Conservation (phyloP, 2,113 vertebrate genomes). For the Oreochromis spilurus region DNA sequence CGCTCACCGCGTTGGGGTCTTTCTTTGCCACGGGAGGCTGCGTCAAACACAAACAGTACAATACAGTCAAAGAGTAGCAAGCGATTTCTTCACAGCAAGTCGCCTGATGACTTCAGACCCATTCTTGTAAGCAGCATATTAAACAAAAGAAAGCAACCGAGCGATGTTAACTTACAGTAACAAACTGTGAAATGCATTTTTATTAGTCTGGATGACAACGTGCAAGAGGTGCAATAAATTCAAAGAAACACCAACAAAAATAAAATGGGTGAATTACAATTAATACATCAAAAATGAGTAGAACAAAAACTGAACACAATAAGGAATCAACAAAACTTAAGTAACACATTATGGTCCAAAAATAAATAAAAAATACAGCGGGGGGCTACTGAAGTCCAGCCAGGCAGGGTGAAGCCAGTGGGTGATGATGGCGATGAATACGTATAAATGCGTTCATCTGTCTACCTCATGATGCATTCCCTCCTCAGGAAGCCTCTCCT, state of each 20-base stretch:
- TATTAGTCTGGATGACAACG: background rate
- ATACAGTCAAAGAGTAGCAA: background rate
- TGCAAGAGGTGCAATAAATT: conserved; percentile 1
- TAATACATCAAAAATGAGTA: background rate
- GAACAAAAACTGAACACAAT: background rate
- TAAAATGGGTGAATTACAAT: background rate
- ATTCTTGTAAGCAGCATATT: background rate
- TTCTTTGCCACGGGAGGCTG: conserved; percentile 76
- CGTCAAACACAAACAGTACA: background rate
- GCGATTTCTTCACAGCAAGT: background rate
- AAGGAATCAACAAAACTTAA: background rate
- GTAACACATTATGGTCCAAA: background rate
- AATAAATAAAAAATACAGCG: background rate
- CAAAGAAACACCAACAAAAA: background rate
- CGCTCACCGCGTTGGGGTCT: conserved; percentile 66
- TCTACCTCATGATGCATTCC: conserved; percentile 65
- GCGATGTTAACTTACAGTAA: background rate
- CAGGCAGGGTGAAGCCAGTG: conserved; percentile 23
- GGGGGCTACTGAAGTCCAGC: background rate
- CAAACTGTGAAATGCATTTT: background rate
- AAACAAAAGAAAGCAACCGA: background rate
- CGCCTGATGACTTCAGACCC: background rate
- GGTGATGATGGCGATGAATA: conserved; percentile 7
- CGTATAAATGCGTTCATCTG: background rate
- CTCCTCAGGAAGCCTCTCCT: conserved; percentile 63